Percentiles rank a stretch among this genome's conserved stretches.
Conservation (phyloP, 2,113 vertebrate species). For the Tetrax tetrax region DNA sequence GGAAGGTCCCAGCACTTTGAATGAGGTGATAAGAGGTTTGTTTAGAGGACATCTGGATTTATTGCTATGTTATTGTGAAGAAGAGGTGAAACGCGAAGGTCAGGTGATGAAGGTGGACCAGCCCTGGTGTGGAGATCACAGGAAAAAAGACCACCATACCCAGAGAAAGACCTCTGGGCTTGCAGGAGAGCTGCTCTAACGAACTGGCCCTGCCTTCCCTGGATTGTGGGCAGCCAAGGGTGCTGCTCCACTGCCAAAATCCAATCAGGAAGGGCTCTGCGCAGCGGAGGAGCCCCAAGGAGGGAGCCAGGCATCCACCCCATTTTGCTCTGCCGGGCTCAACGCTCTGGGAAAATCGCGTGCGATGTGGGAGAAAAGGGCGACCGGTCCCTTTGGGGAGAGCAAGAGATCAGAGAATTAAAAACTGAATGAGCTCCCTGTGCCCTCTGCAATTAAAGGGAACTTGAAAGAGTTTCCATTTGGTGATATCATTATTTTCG, state of each 20-base stretch:
- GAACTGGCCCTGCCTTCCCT: background rate
- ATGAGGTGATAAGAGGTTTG: background rate
- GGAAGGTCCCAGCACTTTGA: background rate
- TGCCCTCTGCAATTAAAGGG: conserved; percentile 52
- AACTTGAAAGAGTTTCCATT: conserved; percentile 47
- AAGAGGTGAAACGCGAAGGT: background rate
- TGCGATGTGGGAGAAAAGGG: background rate
- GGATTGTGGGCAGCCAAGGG: fast-evolving
- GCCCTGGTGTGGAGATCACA: background rate
- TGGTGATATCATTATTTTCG: conserved; percentile 49
- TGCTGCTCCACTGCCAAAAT: background rate
- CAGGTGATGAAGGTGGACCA: background rate
- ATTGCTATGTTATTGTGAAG: background rate
- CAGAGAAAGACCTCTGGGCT: background rate
- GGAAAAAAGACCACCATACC: background rate
- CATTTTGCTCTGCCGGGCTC: fast-evolving
- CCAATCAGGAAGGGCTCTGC: fast-evolving
- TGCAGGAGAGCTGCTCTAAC: background rate
- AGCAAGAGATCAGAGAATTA: conserved; percentile 2
- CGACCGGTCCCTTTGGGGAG: background rate
- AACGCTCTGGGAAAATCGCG: fast-evolving
- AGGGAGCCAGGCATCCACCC: fast-evolving
- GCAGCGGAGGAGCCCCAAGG: fast-evolving
- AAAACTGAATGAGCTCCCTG: background rate
- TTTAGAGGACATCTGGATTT: background rate